These are phyloP conservation scores for Meandrina meandrites DNA, from an alignment of 92 coral and sea anemone species.

Conservation along the genomic window DNA sequence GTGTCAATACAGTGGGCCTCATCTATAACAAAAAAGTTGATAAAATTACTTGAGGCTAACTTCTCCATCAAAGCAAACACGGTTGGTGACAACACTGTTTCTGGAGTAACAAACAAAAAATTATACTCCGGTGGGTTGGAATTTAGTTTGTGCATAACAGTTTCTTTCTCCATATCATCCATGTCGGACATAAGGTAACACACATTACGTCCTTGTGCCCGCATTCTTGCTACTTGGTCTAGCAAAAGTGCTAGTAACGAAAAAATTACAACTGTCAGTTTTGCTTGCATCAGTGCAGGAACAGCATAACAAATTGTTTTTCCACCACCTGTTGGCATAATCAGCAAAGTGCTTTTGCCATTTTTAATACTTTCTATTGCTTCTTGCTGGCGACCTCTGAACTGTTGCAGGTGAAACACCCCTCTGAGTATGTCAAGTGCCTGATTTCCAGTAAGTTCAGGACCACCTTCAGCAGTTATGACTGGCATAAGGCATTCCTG, in stretches of 20 bases:
- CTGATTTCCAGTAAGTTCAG: constrained; percentile 35
- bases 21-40: constrained; percentile 51
- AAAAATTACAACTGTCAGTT: constrained; percentile 54
- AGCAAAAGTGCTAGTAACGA: constrained; percentile 55
- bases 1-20: constrained; percentile 68
- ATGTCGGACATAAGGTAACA: constrained; percentile 60
- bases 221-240: constrained; percentile 61
- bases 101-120: constrained; percentile 60
- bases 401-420: constrained; percentile 31
- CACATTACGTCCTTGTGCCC: constrained; percentile 47
- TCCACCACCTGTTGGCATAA: constrained; percentile 70
- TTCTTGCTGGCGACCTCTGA: constrained; percentile 39
- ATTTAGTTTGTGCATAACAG: constrained; percentile 30
- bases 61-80: constrained; percentile 13
- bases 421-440: constrained; percentile 41
- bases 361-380: constrained; percentile 30
- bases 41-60: constrained; percentile 14
- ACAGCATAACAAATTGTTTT: constrained; percentile 67
- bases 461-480: not conserved
- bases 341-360: constrained; percentile 27
- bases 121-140: constrained; percentile 50
- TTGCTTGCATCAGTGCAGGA: constrained; percentile 52
- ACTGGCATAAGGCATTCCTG: constrained; percentile 17
- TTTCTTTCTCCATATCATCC: constrained; percentile 41
- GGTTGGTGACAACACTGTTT: constrained; percentile 30